Conservation (phyloP, 2,888 invertebrate genomes). For the Exephanes ischioxanthus region DNA sequence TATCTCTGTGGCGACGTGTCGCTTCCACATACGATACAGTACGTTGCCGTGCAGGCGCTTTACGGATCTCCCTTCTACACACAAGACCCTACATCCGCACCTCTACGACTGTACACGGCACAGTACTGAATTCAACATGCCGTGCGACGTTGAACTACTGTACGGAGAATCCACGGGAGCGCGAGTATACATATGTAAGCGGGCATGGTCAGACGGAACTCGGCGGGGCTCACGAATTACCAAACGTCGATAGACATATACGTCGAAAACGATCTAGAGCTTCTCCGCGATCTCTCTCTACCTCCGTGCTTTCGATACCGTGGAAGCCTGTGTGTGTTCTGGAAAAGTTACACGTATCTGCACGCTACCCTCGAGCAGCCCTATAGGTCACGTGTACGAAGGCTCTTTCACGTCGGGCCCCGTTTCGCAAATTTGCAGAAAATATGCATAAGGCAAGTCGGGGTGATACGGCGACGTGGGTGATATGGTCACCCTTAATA, state of each 20-base stretch:
- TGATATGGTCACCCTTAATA: no score
- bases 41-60: conserved; percentile 10
- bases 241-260: conserved; percentile 42
- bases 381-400: not conserved
- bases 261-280: conserved; percentile 6
- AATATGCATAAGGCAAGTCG: no score
- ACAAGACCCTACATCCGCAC: not conserved
- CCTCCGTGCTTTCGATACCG: not conserved
- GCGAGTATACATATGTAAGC: conserved; percentile 47
- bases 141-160: conserved; percentile 32
- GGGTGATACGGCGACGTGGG: no score
- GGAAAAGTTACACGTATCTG: not conserved
- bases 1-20: conserved; percentile 42
- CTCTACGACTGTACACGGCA: not conserved
- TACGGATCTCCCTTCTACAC: conserved; percentile 7
- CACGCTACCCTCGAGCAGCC: not conserved
- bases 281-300: not conserved
- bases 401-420: not conserved
- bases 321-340: not conserved
- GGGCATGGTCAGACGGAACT: conserved; percentile 42
- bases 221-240: conserved; percentile 47
- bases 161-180: conserved; percentile 40
- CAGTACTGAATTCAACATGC: conserved; percentile 35
- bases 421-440: no score
- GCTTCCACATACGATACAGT: conserved; percentile 31